These are phyloP conservation scores for Lampropteryx suffumata DNA, from an alignment of 2,888 invertebrate species.

Conservation along the genomic window DNA sequence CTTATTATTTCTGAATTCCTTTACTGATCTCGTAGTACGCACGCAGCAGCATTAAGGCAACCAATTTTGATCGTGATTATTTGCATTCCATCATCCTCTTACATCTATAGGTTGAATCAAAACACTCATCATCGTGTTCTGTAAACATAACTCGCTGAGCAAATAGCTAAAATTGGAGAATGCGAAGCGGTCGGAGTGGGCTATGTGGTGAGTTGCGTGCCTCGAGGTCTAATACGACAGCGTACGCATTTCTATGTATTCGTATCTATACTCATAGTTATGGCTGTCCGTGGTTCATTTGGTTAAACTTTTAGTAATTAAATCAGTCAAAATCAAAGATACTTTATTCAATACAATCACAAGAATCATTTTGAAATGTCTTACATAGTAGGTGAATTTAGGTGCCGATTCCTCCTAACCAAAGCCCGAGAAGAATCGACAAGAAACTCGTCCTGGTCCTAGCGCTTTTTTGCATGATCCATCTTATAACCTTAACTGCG, in stretches of 20 bases:
- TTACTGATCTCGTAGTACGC: not conserved
- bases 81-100: not conserved
- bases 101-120: not conserved
- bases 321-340: no score
- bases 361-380: no score
- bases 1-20: no score
- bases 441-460: no score
- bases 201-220: conserved; percentile 9
- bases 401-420: no score
- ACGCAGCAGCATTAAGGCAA: no score
- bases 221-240: conserved; percentile 3
- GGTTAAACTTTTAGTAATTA: no score
- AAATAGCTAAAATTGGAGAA: conserved; percentile 17
- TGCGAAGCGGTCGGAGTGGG: conserved; percentile 2
- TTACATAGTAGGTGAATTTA: no score
- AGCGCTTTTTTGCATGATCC: no score
- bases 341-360: no score
- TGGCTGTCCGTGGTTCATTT: not conserved
- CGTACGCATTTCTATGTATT: not conserved
- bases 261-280: not conserved
- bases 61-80: not conserved
- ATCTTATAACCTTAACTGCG: no score
- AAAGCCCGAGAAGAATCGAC: no score
- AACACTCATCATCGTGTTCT: conserved; percentile 8
- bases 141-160: conserved; percentile 12